These are phyloP conservation scores for Erythrocercus mccallii DNA, from an alignment of 2,113 vertebrate species.

Conservation along the genomic window DNA sequence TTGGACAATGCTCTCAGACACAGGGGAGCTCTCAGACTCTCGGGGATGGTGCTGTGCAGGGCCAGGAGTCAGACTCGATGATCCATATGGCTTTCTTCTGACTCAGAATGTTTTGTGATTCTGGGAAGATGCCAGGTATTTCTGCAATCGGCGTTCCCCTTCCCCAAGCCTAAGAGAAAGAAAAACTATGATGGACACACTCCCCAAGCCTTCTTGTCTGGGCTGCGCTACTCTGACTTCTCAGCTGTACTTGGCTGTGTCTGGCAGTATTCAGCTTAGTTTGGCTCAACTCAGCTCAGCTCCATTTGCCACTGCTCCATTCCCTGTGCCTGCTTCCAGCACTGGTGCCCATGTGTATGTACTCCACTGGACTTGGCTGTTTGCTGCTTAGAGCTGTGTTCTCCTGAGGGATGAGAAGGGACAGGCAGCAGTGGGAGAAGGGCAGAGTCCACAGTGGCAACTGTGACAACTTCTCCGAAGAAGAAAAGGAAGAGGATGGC, in stretches of 20 bases:
- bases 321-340: not conserved
- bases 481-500: not conserved
- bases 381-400: not conserved
- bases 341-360: accelerated
- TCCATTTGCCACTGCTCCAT: not conserved
- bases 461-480: accelerated
- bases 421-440: not conserved
- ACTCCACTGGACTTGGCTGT: not conserved
- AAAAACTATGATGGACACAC: not conserved
- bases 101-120: not conserved
- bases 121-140: not conserved
- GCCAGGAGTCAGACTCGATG: not conserved
- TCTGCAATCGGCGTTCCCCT: not conserved
- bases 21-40: not conserved
- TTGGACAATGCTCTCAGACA: not conserved
- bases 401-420: not conserved
- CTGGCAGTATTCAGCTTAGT: not conserved
- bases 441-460: not conserved
- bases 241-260: not conserved
- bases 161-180: not conserved
- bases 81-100: not conserved
- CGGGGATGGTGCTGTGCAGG: not conserved
- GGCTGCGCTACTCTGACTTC: not conserved
- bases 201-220: not conserved
- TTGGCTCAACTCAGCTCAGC: not conserved